Percentiles rank a stretch among this genome's conserved stretches.
Evolutionary conservation across 2,113 vertebrate genomes (phyloP).

Genomic region (Scatophagus argus): DNA sequence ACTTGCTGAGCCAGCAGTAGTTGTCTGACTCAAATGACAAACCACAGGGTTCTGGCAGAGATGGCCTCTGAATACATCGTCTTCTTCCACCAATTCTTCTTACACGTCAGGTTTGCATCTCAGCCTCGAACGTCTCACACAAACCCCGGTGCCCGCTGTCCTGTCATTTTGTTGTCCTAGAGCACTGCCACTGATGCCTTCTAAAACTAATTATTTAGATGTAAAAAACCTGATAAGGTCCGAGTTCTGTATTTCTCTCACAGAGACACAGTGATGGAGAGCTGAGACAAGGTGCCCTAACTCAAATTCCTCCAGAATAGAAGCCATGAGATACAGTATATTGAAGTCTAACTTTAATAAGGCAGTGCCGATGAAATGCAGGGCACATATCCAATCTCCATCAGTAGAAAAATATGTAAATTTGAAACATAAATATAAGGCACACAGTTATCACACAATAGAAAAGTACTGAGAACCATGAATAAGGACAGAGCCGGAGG

Average conservation of each 20-base stretch:
- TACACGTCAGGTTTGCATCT: not conserved
- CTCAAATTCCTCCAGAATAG: not conserved
- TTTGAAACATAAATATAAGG: conserved; percentile 21
- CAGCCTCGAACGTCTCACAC: not conserved
- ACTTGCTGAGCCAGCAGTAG: conserved; percentile 60
- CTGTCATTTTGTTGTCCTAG: not conserved
- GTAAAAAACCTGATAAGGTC: not conserved
- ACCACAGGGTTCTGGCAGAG: conserved; percentile 39
- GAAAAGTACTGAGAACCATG: conserved; percentile 21
- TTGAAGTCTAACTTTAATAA: conserved; percentile 37
- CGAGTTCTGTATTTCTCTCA: not conserved
- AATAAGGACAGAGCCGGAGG: conserved; percentile 21
- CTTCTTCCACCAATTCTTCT: not conserved
- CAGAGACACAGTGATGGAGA: too few relatives aligned
- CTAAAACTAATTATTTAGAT: not conserved
- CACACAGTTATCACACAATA: conserved; percentile 28
- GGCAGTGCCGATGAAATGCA: conserved; percentile 1
- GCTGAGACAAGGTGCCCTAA: not conserved
- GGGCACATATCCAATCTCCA: conserved; percentile 19
- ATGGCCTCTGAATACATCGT: conserved; percentile 27
- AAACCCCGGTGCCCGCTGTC: not conserved
- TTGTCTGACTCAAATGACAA: conserved; percentile 57
- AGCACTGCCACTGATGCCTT: not conserved
- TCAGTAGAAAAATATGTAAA: conserved; percentile 8
- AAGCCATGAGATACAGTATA: not conserved